Evolutionary conservation across 1,140 invertebrate genomes (phyloP).

Genomic region (Pteromalus puparum): DNA sequence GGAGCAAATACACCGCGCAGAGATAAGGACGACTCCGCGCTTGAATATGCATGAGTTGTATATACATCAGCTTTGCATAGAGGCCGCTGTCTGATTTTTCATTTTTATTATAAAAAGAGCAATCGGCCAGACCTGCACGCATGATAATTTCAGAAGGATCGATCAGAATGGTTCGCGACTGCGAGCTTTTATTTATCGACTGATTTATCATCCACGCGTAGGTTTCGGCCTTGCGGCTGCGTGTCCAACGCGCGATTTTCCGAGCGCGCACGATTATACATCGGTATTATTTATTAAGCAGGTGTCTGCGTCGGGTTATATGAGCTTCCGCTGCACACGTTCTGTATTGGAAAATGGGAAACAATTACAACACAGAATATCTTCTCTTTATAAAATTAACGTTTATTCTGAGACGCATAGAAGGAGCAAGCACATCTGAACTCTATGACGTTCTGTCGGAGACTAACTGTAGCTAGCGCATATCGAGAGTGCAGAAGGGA

Average conservation of each 20-base stretch:
- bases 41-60: too few species aligned
- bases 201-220: conserved; percentile 6
- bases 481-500: too few species aligned
- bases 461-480: too few species aligned
- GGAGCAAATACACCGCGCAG: too few species aligned
- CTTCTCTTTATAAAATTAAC: too few species aligned
- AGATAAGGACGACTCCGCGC: too few species aligned
- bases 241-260: background rate
- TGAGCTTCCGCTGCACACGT: background rate
- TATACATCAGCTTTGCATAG: too few species aligned
- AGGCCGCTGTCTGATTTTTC: background rate
- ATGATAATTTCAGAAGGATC: background rate
- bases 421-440: too few species aligned
- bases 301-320: background rate
- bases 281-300: conserved; percentile 25
- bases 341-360: too few species aligned
- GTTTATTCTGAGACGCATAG: too few species aligned
- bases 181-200: background rate
- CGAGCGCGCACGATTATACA: background rate
- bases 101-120: background rate
- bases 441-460: too few species aligned
- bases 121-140: background rate
- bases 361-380: too few species aligned
- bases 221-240: conserved; percentile 4
- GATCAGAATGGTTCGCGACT: background rate